A percentile compares a stretch with the other conserved stretches of the same genome.
phyloP scores from a whole-genome alignment of 2,797 vertebrate genomes.

The Oreonectes daqikongensis region DNA sequence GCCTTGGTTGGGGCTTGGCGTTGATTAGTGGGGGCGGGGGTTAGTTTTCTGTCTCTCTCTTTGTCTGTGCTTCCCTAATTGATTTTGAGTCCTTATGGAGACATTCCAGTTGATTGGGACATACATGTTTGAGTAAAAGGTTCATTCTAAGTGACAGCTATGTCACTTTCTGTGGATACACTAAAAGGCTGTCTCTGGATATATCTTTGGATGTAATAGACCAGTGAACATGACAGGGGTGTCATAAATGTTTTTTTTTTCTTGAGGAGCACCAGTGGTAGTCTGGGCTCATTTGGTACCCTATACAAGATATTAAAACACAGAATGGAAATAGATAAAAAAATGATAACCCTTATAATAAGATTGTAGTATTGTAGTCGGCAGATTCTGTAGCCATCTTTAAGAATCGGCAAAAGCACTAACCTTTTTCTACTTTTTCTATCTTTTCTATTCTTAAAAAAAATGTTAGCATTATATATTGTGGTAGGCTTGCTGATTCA shows the following conservation, averaged over 20 bases:
- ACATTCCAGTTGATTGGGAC: slow-evolving; percentile 41
- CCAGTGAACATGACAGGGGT: not conserved
- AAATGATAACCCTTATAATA: no score
- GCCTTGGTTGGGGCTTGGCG: slow-evolving; percentile 73
- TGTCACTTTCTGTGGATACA: slow-evolving; percentile 21
- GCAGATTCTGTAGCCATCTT: no score
- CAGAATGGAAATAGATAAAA: not conserved
- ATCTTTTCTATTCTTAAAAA: no score
- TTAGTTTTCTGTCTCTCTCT: slow-evolving; percentile 60
- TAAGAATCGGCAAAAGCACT: no score
- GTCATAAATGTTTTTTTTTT: not conserved
- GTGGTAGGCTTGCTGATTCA: no score
- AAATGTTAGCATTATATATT: no score
- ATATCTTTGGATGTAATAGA: slow-evolving; percentile 9
- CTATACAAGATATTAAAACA: not conserved
- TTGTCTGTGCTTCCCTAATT: slow-evolving; percentile 36
- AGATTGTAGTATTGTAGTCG: no score
- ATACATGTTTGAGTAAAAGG: slow-evolving; percentile 31
- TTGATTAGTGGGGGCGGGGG: slow-evolving; percentile 57
- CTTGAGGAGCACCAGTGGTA: not conserved
- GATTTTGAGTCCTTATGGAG: slow-evolving; percentile 41
- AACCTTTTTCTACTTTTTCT: no score
- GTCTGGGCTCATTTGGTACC: not conserved
- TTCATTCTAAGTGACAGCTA: slow-evolving; percentile 40
- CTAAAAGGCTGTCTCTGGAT: slow-evolving; percentile 11